Percentiles rank a stretch among this genome's conserved stretches.
Conservation (phyloP, 2,113 vertebrate species). For the Morone saxatilis region DNA sequence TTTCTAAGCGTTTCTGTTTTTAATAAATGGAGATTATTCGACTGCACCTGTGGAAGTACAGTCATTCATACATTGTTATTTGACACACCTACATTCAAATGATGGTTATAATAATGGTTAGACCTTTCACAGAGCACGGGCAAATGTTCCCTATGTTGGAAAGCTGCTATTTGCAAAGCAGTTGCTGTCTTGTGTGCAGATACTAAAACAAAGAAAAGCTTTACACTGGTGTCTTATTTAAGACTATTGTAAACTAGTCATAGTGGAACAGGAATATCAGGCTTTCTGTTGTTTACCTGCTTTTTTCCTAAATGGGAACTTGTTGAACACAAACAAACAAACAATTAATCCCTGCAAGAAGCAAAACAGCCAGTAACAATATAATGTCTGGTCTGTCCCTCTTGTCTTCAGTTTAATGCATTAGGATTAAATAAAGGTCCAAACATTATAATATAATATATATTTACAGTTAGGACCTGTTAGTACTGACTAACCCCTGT, state of each 20-base stretch:
- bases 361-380: background rate
- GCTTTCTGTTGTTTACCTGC: background rate
- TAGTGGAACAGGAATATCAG: background rate
- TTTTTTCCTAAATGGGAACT: background rate
- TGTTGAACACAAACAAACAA: background rate
- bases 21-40: constrained; percentile 81
- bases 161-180: background rate
- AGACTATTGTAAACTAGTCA: background rate
- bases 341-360: background rate
- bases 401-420: background rate
- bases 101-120: background rate
- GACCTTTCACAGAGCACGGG: background rate
- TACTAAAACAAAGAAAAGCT: background rate
- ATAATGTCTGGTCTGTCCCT: background rate
- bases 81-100: background rate
- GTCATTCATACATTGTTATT: background rate
- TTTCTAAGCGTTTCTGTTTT: constrained; percentile 80
- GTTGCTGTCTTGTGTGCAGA: background rate
- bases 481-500: background rate
- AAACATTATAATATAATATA: background rate
- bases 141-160: no score
- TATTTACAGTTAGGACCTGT: background rate
- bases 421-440: background rate
- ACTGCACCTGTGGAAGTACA: constrained; percentile 38
- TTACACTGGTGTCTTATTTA: background rate